Percentiles rank a stretch among this genome's conserved stretches.
phyloP scores from a whole-genome alignment of 2,797 vertebrate genomes.

The Petrocephalus sullivani region DNA sequence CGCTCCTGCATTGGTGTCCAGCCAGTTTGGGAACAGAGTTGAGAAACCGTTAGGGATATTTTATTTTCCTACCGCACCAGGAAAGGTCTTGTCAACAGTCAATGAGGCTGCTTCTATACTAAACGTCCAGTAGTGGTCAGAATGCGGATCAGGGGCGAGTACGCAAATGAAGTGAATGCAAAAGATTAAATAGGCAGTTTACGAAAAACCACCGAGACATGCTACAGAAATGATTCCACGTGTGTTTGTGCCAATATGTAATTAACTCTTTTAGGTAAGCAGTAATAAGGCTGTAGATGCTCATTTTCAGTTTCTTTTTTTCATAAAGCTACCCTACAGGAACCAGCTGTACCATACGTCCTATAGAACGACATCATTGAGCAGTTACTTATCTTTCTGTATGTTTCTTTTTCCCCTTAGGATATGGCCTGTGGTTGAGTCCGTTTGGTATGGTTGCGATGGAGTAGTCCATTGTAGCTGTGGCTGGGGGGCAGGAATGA shows the following conservation, averaged over 20 bases:
- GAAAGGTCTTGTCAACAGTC: slow-evolving; percentile 22
- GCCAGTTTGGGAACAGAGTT: slow-evolving; percentile 30
- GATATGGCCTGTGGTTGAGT: slow-evolving; percentile 20
- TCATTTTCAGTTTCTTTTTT: slow-evolving; percentile 29
- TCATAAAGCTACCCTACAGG: slow-evolving; percentile 31
- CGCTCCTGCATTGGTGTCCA: slow-evolving; percentile 10
- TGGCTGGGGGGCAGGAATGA: neutral
- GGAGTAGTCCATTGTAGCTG: neutral
- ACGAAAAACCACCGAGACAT: slow-evolving; percentile 61
- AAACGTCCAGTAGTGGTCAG: slow-evolving; percentile 42
- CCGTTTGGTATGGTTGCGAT: neutral
- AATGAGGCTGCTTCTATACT: slow-evolving; percentile 28
- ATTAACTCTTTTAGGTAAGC: slow-evolving; percentile 54
- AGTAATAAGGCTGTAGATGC: slow-evolving; percentile 55
- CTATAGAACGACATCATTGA: slow-evolving; percentile 17
- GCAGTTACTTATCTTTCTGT: slow-evolving; percentile 26
- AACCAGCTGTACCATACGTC: slow-evolving; percentile 20
- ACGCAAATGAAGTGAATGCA: slow-evolving; percentile 41
- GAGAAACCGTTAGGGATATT: neutral
- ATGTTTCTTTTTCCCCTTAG: slow-evolving; percentile 16
- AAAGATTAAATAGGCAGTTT: slow-evolving; percentile 57
- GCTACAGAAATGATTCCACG: slow-evolving; percentile 56
- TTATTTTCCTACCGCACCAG: neutral
- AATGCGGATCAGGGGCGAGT: slow-evolving; percentile 33
- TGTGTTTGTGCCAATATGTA: slow-evolving; percentile 50